Conservation (phyloP, 2,113 vertebrate species). For the Acanthisitta chloris region DNA sequence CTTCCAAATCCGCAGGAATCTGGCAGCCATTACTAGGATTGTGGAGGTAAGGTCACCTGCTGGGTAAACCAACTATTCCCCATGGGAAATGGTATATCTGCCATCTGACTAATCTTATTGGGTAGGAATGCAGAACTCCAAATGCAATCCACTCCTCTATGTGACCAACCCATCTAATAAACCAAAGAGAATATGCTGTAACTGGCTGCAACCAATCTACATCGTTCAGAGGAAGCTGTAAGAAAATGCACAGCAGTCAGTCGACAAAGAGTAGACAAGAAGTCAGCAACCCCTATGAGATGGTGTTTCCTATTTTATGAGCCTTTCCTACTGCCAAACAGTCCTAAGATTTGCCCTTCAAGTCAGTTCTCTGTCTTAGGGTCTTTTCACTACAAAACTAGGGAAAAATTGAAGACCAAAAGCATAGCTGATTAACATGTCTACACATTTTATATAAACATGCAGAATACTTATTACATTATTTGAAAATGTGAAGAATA, state of each 20-base stretch:
- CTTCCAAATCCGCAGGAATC: constrained; percentile 88
- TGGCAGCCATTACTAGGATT: constrained; percentile 84
- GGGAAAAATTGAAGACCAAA: not conserved
- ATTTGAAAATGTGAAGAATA: not conserved
- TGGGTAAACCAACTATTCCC: not conserved
- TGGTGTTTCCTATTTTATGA: not conserved
- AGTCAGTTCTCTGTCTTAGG: not conserved
- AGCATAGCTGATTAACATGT: not conserved
- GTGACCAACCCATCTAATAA: not conserved
- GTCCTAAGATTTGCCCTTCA: not conserved
- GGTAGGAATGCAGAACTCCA: not conserved
- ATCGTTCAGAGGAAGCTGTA: not conserved
- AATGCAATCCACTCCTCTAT: not conserved
- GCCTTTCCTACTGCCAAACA: not conserved
- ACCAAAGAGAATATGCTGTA: not conserved
- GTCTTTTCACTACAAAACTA: not conserved
- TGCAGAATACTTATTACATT: not conserved
- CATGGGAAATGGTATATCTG: not conserved
- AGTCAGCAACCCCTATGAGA: not conserved
- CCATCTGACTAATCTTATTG: not conserved
- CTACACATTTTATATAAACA: not conserved
- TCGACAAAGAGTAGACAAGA: not conserved
- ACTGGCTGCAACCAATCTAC: not conserved
- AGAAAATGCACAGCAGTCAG: not conserved
- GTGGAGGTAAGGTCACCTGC: constrained; percentile 76